Conservation (phyloP, 2,888 invertebrate species). For the Celastrina argiolus region DNA sequence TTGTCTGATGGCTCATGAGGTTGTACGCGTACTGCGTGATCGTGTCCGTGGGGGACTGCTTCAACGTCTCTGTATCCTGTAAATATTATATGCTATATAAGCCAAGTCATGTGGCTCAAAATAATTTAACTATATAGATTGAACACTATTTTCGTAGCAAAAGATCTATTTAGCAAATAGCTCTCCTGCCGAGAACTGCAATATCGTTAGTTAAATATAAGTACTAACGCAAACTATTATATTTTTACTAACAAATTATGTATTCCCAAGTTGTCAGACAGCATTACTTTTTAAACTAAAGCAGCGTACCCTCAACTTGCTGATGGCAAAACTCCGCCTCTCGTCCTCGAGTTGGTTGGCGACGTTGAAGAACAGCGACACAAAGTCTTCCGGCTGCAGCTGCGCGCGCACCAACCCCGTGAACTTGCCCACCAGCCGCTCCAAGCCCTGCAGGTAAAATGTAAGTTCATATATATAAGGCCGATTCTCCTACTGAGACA, state of each 20-base stretch:
- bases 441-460: conserved; percentile 53
- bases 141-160: too few species aligned
- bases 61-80: conserved; percentile 68
- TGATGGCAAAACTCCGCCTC: conserved; percentile 60
- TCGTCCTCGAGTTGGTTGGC: conserved; percentile 68
- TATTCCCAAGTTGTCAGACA: too few species aligned
- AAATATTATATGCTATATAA: conserved; percentile 13
- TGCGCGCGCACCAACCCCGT: conserved; percentile 47
- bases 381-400: conserved; percentile 69
- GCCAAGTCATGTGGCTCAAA: too few species aligned
- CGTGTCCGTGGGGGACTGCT: conserved; percentile 71
- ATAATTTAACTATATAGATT: too few species aligned
- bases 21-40: conserved; percentile 75
- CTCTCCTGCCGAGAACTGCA: too few species aligned
- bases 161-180: too few species aligned
- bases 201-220: too few species aligned
- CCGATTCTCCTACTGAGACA: too few species aligned
- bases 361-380: conserved; percentile 67
- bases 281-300: too few species aligned
- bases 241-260: conserved; percentile 18
- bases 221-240: too few species aligned
- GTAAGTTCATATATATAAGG: too few species aligned
- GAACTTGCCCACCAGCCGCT: conserved; percentile 61
- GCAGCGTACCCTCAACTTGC: conserved; percentile 53
- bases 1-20: conserved; percentile 72